phyloP scores from a whole-genome alignment of 1,140 invertebrate species.

The Drosophila gunungcola region DNA sequence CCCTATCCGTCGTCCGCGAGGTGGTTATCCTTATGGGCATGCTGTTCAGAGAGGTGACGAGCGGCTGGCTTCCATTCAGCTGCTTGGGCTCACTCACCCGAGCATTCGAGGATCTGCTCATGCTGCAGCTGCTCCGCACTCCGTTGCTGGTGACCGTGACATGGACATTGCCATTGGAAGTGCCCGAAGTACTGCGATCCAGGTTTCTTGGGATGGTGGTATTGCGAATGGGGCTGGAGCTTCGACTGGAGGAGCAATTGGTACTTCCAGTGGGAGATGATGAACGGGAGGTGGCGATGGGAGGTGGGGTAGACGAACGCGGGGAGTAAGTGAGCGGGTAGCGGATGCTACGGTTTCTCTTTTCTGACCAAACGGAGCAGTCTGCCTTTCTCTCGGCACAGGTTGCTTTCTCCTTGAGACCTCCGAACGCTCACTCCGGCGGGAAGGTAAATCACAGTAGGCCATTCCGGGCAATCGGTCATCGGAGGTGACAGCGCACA shows the following conservation, averaged over 20 bases:
- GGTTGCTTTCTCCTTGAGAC: neutral
- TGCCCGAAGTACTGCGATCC: constrained; percentile 44
- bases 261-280: neutral
- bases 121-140: constrained; percentile 13
- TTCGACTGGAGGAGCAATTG: neutral
- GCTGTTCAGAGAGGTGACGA: constrained; percentile 57
- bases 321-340: neutral
- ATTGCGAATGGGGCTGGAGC: neutral
- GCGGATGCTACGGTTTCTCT: neutral
- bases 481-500: constrained; percentile 20
- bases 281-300: neutral
- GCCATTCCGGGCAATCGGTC: constrained; percentile 68
- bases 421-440: neutral
- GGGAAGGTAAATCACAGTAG: constrained; percentile 11
- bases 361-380: neutral
- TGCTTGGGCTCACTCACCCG: constrained; percentile 44
- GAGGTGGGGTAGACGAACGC: neutral
- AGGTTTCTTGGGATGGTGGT: neutral
- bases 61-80: constrained; percentile 43
- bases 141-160: constrained; percentile 6
- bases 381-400: neutral
- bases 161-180: constrained; percentile 50
- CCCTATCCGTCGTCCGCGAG: constrained; percentile 24
- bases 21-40: constrained; percentile 70
- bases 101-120: constrained; percentile 1